These are phyloP conservation scores for Epinephelus fuscoguttatus DNA, from an alignment of 2,113 vertebrate genomes.

Conservation along the genomic window DNA sequence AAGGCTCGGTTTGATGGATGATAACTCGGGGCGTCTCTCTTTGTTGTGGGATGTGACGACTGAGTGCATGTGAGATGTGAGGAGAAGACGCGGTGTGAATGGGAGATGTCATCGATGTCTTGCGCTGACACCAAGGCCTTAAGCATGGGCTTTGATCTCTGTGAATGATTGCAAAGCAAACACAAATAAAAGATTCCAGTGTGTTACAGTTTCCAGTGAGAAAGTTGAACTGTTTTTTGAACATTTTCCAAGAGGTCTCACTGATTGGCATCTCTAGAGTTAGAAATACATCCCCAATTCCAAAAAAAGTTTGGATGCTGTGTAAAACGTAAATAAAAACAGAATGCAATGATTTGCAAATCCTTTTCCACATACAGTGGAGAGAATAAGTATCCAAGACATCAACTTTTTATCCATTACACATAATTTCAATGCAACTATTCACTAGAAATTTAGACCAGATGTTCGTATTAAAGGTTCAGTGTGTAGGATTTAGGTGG, in stretches of 20 bases:
- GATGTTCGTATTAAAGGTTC: too few species aligned
- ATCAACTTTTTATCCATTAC: too few species aligned
- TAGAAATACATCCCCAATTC: not conserved
- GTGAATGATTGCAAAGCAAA: conserved; percentile 72
- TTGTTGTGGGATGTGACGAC: conserved; percentile 81
- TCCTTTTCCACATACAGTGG: too few species aligned
- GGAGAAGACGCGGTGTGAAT: conserved; percentile 72
- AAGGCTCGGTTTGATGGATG: conserved; percentile 80
- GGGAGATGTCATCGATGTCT: conserved; percentile 73
- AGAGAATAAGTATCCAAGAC: too few species aligned
- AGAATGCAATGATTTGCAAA: too few species aligned
- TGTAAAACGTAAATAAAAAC: too few species aligned
- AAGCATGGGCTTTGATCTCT: conserved; percentile 72
- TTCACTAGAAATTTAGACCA: too few species aligned
- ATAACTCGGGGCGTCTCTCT: conserved; percentile 80
- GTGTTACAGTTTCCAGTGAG: conserved; percentile 50
- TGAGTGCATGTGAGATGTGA: conserved; percentile 76
- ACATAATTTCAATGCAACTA: too few species aligned
- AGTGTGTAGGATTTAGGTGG: too few species aligned
- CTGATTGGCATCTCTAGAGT: conserved; percentile 20
- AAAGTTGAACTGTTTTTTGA: conserved; percentile 53
- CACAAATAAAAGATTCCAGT: conserved; percentile 67
- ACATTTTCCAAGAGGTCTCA: conserved; percentile 28
- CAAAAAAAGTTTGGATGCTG: too few species aligned
- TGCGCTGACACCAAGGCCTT: conserved; percentile 65